Evolutionary conservation across 2,113 vertebrate genomes (phyloP), one percentile per base, ranked within the genome.

Genomic region (Gobiocypris rarus): DNA sequence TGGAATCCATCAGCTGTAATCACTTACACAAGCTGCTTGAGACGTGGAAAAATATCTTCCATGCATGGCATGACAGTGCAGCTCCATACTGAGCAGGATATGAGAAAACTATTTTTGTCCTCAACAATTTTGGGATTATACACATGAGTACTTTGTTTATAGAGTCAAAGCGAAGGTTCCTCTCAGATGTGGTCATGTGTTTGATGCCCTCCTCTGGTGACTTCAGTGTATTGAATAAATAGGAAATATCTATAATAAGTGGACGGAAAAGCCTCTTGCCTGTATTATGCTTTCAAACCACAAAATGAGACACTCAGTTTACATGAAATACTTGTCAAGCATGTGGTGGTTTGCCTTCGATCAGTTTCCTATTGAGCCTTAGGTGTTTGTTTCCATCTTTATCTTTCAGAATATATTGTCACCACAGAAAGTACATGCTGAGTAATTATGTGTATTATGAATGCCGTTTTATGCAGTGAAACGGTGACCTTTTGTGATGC

Each of bases 31-130:
- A 67, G 59, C 75, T 24, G 13, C 75, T 50, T 31, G 26, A 79
- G 75, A 77, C 52, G 3, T 58, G 54, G 34, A 75, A 75, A 54
- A 54, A 45, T 63, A 59, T 78, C 41, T 45, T 45, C 24, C 24
- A 58, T 45, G 56, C 76, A 61, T 78, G 31, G 56, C 76, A 61
- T 43, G 56, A 61, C 15, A 61, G 56, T 22, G 41, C 31, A 80
- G 78, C 78, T 67, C 78, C 78, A 80, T 50, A 67, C 78, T 77
- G 83, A 69, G 61, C 83, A 84, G 83, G 83, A 84, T 77, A 84
- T 84, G 73, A 54, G 48, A 52, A 76, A 34, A 52, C 83, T 70
- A 56, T 78, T 73, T 84, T 79, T 71, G 50, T 59, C 76, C 75
- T 79, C 14, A 31, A 84, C 67, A 67, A 70, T 84, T 70, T 73